Evolutionary conservation across 2,113 vertebrate species (phyloP), one percentile per base, ranked within the genome.

Genomic region (Chauna torquata): DNA sequence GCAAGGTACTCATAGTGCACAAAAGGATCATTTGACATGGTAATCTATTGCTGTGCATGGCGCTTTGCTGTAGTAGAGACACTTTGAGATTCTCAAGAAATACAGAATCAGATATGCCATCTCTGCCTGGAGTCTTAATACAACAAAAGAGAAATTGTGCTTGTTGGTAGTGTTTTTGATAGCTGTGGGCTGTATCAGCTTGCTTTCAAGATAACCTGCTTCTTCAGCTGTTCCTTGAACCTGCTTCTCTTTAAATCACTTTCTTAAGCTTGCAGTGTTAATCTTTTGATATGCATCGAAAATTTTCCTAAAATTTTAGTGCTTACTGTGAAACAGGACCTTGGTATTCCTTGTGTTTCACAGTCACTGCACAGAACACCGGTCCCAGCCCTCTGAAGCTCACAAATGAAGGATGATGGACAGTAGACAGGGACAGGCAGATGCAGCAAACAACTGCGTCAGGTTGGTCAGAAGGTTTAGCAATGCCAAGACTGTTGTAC

Each of bases 1-100:
- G 94, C 94, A 95, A 96, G 93, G 94, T 96, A 94, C 86, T 97
- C 42, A 2, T 28, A 7, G 8, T 92, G 96, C 80, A 92, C 55
- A 36, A 42, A 88, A n/a, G 50, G 69, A 90, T 96, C 71, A 14
- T 90, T 87, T 87, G 84, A 82, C 61, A 40, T 57, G 82, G 82
- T 94, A 82, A 86, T 92, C 75, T 76, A 13, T 80, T 16, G 23
- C 89, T 90, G 87, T 49, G 62, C 74, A 65, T 3, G 57, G 54
- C 47, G 84, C 87, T 92, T 24, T 69, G 87, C 87, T 90, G 81
- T 20, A 62, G 25, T n/a, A 15, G 89, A 65, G 81, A 36, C 58
- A 32, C 65, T 74, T 15, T 2, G 44, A 77, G 82, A 28, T 65
- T n/a, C 70, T 74, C 34, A 54, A 49, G 74, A 78, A 83, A 58